Evolutionary conservation across 92 coral and sea anemone genomes (phyloP), one percentile per base, ranked within the genome.

Genomic region (Actinostola sp.): DNA sequence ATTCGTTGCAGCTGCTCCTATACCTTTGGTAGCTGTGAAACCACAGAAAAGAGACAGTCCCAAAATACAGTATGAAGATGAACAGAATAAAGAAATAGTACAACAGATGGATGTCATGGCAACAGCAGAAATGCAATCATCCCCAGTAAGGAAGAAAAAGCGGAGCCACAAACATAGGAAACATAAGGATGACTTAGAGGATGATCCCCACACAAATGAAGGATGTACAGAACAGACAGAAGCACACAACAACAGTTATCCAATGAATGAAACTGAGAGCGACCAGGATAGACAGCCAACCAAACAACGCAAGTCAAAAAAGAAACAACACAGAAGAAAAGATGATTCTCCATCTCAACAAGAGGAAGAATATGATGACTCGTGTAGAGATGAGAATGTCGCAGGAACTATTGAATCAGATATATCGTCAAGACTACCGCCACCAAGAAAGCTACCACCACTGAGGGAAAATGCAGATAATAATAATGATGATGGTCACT

Each of bases 371-470:
- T n/a, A n/a, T 43, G 41, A 30, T 1, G 70, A 62, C 17, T 31
- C 31, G 9, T 49, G 16, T 17, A 49, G 24, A 35, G 72, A 75
- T 9, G 63, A n/a, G 10, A 42, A 24, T 24, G 77, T 1, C 15
- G 4, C n/a, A 27, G 29, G 38, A 55, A 50, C 35, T 15, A 7
- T 44, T 30, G 32, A 53, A 23, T 51, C 71, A 6, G 81, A 61
- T 43, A 48, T 75, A 36, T 54, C 72, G 4, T 46, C 72, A 1
- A 75, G 51, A 53, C 54, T 75, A 0, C 81, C 81, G 0, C 72
- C 81, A 2, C 71, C 69, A 15, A 75, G 68, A 64, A 63, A 64
- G 23, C 55, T 75, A 7, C 81, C 81, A 34, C 81, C 81, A 20
- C 19, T 75, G 27, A 57, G 20, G 21, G 19, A 35, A 12, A 27